Percentiles rank a stretch among this genome's conserved stretches.
Evolutionary conservation across 2,113 vertebrate genomes (phyloP).

Genomic region (Polypterus bichir): DNA sequence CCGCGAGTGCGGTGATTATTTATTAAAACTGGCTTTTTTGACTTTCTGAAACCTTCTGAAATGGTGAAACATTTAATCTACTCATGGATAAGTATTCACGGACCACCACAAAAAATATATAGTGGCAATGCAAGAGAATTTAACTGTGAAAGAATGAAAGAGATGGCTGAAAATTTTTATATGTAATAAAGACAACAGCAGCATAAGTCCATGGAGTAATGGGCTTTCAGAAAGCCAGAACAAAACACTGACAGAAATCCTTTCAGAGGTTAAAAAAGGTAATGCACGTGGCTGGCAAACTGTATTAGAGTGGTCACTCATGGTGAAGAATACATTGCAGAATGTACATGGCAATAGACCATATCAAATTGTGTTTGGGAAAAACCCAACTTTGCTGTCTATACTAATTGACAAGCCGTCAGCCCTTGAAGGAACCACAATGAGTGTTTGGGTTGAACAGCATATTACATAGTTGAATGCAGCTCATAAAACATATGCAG

Average conservation of each 20-base stretch:
- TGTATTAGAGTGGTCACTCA: slow-evolving; percentile 20
- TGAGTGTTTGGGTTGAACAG: slow-evolving; percentile 7
- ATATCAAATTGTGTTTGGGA: slow-evolving; percentile 22
- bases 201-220: no score
- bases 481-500: slow-evolving; percentile 16
- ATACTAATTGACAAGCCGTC: slow-evolving; percentile 12
- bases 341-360: slow-evolving; percentile 23
- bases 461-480: slow-evolving; percentile 17
- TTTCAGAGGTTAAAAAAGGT: slow-evolving; percentile 13
- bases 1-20: no score
- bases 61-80: no score
- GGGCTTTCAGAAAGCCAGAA: slow-evolving; percentile 11
- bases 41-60: no score
- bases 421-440: slow-evolving; percentile 13
- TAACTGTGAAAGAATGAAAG: no score
- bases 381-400: slow-evolving; percentile 24
- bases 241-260: slow-evolving; percentile 16
- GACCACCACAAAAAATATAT: no score
- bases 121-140: no score
- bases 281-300: slow-evolving; percentile 14
- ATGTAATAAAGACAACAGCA: no score
- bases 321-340: slow-evolving; percentile 22
- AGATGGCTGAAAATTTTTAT: no score
- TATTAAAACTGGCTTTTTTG: no score
- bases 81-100: no score